Evolutionary conservation across 2,113 vertebrate genomes (phyloP).

Genomic region (Aix galericulata): DNA sequence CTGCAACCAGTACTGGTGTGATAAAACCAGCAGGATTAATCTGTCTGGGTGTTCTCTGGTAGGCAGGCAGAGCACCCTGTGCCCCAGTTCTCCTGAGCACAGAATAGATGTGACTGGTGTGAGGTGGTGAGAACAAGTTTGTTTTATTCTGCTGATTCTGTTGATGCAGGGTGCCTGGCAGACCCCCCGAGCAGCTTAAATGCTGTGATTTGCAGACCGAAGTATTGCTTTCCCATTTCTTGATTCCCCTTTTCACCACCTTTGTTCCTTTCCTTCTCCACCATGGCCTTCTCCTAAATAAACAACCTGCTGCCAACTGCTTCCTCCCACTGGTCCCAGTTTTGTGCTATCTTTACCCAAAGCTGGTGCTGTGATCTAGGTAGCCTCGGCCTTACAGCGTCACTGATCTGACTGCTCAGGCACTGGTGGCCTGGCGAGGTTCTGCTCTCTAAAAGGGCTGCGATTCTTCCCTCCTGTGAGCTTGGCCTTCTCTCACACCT

Average conservation of each 20-base stretch:
- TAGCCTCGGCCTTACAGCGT: neutral
- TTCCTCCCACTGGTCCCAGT: neutral
- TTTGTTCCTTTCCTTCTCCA: neutral
- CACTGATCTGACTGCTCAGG: neutral
- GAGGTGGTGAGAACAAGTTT: neutral
- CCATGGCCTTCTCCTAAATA: neutral
- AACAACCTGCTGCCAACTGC: accelerated
- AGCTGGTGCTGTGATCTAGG: neutral
- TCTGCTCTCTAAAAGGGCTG: neutral
- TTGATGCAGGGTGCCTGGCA: neutral
- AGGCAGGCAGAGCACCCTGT: neutral
- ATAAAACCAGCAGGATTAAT: neutral
- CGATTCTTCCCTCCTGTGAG: neutral
- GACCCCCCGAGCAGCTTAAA: neutral
- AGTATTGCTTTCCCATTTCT: neutral
- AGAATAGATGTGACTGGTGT: neutral
- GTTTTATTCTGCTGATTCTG: neutral
- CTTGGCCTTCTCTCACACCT: neutral
- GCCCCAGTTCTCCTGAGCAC: neutral
- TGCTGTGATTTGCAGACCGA: neutral
- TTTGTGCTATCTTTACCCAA: neutral
- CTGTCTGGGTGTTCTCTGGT: neutral
- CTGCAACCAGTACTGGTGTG: accelerated
- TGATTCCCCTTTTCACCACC: neutral
- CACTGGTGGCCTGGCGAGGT: neutral